Percentiles rank a stretch among this genome's conserved stretches.
These are phyloP conservation scores for Hololepta plana DNA, from an alignment of 2,888 invertebrate species.

Conservation along the genomic window DNA sequence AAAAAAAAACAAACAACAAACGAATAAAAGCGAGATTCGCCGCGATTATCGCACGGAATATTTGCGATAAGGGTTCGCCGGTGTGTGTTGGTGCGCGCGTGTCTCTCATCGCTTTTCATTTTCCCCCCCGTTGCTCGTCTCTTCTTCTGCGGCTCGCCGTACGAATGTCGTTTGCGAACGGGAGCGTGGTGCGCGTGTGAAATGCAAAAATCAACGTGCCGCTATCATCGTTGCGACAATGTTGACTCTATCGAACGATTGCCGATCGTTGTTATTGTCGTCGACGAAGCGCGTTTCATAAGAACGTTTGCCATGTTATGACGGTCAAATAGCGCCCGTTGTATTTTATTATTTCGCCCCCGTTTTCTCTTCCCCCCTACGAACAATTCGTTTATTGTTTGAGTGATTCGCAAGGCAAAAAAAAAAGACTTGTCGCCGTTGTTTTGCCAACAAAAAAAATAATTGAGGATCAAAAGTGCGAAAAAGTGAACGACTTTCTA, in stretches of 20 bases:
- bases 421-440: conserved; percentile 7
- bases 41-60: too few species aligned
- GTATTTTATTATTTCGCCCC: conserved; percentile 22
- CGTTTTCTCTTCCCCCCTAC: conserved; percentile 16
- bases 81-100: too few species aligned
- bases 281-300: conserved; percentile 19
- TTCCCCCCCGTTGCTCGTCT: conserved; percentile 9
- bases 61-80: too few species aligned
- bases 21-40: too few species aligned
- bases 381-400: neutral
- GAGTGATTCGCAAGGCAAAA: conserved; percentile 6
- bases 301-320: conserved; percentile 27
- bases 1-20: conserved; percentile 1
- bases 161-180: too few species aligned
- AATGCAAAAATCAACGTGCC: too few species aligned
- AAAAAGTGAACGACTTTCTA: neutral
- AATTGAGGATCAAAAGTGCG: neutral
- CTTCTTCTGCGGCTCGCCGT: too few species aligned
- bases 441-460: neutral
- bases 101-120: conserved; percentile 17
- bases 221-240: conserved; percentile 8
- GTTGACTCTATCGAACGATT: conserved; percentile 13
- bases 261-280: conserved; percentile 13
- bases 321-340: conserved; percentile 26
- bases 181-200: too few species aligned